Percentiles rank a stretch among this genome's conserved stretches.
phyloP scores from a whole-genome alignment of 2,797 vertebrate species.

The Mus caroli region DNA sequence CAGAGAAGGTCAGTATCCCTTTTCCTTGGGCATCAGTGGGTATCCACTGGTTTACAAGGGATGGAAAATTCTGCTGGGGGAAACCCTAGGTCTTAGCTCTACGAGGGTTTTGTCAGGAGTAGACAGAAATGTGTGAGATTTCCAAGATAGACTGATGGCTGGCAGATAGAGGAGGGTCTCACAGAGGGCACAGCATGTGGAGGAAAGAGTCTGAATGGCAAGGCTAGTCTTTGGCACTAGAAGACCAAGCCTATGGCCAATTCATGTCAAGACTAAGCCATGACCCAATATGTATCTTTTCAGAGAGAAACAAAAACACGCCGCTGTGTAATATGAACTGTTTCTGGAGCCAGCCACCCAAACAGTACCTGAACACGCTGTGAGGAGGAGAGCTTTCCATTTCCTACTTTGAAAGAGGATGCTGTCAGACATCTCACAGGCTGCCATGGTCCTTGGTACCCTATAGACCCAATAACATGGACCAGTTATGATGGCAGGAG shows the following conservation, averaged over 20 bases:
- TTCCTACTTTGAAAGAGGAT: conserved; percentile 43
- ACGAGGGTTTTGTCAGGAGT: background rate
- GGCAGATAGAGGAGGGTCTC: background rate
- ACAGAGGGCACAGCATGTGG: background rate
- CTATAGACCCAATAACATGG: background rate
- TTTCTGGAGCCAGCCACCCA: background rate
- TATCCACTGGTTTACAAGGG: conserved; percentile 23
- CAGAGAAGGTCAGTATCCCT: background rate
- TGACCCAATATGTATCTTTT: background rate
- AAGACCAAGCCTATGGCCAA: background rate
- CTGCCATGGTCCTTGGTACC: background rate
- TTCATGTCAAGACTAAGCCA: background rate
- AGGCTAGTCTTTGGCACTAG: background rate
- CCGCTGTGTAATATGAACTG: background rate
- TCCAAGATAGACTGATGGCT: background rate
- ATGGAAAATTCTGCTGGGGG: background rate
- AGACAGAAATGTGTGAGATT: background rate
- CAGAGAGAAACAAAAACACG: conserved; percentile 49
- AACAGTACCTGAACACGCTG: background rate
- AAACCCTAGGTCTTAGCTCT: background rate
- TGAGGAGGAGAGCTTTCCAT: background rate
- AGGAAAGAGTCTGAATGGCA: background rate
- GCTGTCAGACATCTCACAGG: background rate
- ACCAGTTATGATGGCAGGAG: background rate
- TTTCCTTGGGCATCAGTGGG: background rate